Conservation (phyloP, 2,113 vertebrate species). For the Ophthalmolycus amberensis region DNA sequence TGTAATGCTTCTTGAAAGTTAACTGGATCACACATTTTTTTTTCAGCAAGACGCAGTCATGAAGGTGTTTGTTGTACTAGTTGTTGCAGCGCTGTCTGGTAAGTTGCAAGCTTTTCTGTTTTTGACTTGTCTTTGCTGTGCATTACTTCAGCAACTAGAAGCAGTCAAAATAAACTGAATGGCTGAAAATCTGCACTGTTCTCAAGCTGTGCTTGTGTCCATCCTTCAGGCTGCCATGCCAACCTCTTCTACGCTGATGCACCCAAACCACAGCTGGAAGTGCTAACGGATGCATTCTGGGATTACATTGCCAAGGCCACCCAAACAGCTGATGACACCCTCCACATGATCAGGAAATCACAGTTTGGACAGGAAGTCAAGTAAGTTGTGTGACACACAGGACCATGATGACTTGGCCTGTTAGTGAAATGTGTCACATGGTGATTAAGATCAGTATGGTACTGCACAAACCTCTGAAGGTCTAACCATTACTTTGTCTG, state of each 20-base stretch:
- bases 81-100: slow-evolving; percentile 78
- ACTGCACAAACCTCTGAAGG: not conserved
- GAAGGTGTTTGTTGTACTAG: slow-evolving; percentile 74
- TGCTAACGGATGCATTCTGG: slow-evolving; percentile 84
- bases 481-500: not conserved
- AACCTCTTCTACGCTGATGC: slow-evolving; percentile 82
- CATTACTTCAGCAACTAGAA: not conserved
- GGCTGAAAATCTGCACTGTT: not conserved
- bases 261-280: slow-evolving; percentile 82
- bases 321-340: slow-evolving; percentile 81
- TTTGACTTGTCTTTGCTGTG: not conserved
- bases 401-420: not conserved
- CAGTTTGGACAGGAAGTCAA: slow-evolving; percentile 82
- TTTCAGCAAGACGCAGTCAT: slow-evolving; percentile 64
- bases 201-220: not conserved
- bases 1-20: not conserved
- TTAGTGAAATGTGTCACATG: not conserved
- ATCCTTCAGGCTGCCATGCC: slow-evolving; percentile 80
- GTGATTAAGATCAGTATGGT: not conserved
- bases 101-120: slow-evolving; percentile 31
- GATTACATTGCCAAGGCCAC: slow-evolving; percentile 83
- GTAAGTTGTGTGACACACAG: slow-evolving; percentile 66
- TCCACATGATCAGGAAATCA: slow-evolving; percentile 82
- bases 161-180: not conserved
- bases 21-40: not conserved